Base-by-base conservation (phyloP, 2,797 vertebrate genomes). In the Rhinophrynus dorsalis region DNA sequence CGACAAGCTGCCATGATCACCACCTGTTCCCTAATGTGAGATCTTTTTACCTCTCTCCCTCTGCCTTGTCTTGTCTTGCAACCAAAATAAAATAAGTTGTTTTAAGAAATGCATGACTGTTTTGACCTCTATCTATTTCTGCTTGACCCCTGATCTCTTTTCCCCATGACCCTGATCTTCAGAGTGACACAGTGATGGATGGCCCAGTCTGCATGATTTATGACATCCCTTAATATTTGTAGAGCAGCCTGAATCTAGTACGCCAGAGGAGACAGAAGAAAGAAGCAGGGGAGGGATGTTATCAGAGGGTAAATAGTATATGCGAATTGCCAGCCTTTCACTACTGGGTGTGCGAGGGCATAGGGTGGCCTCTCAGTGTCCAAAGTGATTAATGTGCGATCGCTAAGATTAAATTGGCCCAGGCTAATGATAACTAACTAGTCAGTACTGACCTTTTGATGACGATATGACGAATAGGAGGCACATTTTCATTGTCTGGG, bases 401-500 rank as follows among this genome's bases (percentile, higher is more conserved):
- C 24, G 29, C 74, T 37, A 1, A 74, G 68, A 80, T 81, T 76
- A 74, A 77, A 79, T 78, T 80, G 81, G 74, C 79, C 77, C 75
- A 65, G 73, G 71, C 79, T 83, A 75, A 81, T 65, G 71, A 70
- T 74, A 76, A 77, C 76, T 24, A 78, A 74, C 74, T 75, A 33
- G 78, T 68, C 74, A 65, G 50, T 48, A 48, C 45, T 74, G 76
- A 71, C 76, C 76, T 78, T 78, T 75, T 75, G 13, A 54, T 69
- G 64, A 61, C 54, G 23, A 56, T 40, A 67, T 67, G 26, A 54
- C 57, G 55, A 50, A 75, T 48, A 24, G 70, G 48, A 73, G 42
- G 47, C 27, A 3, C 6, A 15, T 56, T 63, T 68, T 38, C 37
- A 32, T 42, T 59, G 38, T 72, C 72, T 71, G 23, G 18, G 33